Conservation (phyloP, 2,888 invertebrate genomes). For the Frankliniella intonsa region DNA sequence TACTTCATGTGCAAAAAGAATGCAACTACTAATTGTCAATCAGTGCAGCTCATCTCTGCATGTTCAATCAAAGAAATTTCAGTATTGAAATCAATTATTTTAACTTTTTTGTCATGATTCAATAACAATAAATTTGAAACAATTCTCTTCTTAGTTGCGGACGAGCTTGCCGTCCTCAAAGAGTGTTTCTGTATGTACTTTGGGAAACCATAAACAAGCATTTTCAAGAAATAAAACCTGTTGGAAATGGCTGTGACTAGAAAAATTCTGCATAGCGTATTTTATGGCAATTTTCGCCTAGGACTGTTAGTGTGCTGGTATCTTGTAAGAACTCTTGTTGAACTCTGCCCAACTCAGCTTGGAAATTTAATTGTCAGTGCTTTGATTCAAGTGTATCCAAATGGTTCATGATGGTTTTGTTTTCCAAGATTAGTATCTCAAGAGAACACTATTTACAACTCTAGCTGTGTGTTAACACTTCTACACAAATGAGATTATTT, state of each 20-base stretch:
- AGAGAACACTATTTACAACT: not conserved
- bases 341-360: not conserved
- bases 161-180: too few relatives aligned
- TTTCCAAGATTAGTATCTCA: not conserved
- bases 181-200: too few relatives aligned
- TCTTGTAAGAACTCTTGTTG: too few relatives aligned
- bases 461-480: not conserved
- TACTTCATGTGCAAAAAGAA: too few relatives aligned
- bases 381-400: not conserved
- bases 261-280: not conserved
- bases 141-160: too few relatives aligned
- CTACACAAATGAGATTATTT: not conserved
- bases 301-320: not conserved
- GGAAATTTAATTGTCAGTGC: not conserved
- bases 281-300: not conserved
- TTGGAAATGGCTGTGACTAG: slow-evolving; percentile 14
- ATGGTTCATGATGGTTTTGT: not conserved
- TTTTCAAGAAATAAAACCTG: not conserved
- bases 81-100: too few relatives aligned
- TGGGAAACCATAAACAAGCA: not conserved
- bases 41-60: too few relatives aligned
- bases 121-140: too few relatives aligned
- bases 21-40: too few relatives aligned
- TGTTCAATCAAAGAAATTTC: too few relatives aligned
- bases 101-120: too few relatives aligned